These are phyloP conservation scores for Sebastes vulpes DNA, from an alignment of 2,797 vertebrate genomes.

Conservation along the genomic window DNA sequence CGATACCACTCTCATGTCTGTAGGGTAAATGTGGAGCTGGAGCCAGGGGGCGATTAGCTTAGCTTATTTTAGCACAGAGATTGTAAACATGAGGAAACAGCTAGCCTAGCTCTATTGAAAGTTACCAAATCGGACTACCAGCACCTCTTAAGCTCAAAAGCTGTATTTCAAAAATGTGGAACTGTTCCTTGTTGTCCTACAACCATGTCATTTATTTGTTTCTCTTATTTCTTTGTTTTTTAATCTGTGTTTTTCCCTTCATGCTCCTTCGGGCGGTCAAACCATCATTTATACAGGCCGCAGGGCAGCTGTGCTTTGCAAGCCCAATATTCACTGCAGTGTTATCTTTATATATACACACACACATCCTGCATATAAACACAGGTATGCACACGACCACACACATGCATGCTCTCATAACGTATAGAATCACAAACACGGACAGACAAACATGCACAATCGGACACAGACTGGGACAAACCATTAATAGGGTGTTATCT, in stretches of 20 bases:
- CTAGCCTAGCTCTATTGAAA: not conserved
- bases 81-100: not conserved
- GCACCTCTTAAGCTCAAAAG: not conserved
- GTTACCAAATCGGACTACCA: not conserved
- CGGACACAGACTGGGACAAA: constrained; percentile 4
- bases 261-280: not conserved
- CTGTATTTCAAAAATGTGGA: not conserved
- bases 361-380: not conserved
- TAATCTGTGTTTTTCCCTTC: not conserved
- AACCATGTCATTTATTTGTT: not conserved
- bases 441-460: not conserved
- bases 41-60: not conserved
- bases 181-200: not conserved
- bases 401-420: not conserved
- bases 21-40: not conserved
- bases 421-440: not conserved
- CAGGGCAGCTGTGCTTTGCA: constrained; percentile 1
- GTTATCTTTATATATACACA: not conserved
- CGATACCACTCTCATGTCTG: not conserved
- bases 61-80: not conserved
- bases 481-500: constrained; percentile 31
- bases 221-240: not conserved
- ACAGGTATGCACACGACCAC: not conserved
- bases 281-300: constrained; percentile 8
- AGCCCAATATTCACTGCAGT: not conserved